Evolutionary conservation across 1,140 invertebrate genomes (phyloP).

Genomic region (Mercenaria mercenaria): DNA sequence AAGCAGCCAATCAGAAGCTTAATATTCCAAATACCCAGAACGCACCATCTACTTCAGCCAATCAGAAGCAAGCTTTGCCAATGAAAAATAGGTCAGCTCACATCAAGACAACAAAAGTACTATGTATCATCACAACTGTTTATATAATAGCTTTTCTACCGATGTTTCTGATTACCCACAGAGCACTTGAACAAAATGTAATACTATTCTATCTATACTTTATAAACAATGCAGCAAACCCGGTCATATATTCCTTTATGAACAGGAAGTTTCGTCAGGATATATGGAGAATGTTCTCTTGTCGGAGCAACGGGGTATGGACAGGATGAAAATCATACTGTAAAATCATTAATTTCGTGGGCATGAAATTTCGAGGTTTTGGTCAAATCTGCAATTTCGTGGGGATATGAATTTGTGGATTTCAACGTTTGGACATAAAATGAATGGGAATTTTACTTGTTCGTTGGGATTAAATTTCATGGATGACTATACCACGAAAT

Average conservation of each 20-base stretch:
- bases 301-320: slow-evolving; percentile 36
- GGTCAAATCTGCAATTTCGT: too few relatives aligned
- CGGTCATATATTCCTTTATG: slow-evolving; percentile 84
- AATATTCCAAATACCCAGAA: background rate
- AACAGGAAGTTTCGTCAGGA: slow-evolving; percentile 81
- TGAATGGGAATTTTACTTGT: too few relatives aligned
- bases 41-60: background rate
- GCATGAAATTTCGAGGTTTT: too few relatives aligned
- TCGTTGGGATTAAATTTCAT: too few relatives aligned
- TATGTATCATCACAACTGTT: slow-evolving; percentile 77
- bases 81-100: slow-evolving; percentile 69
- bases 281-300: slow-evolving; percentile 69
- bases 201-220: slow-evolving; percentile 83
- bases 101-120: slow-evolving; percentile 79
- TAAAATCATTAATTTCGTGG: too few relatives aligned
- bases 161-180: slow-evolving; percentile 75
- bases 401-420: too few relatives aligned
- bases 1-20: slow-evolving; percentile 4
- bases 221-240: slow-evolving; percentile 84
- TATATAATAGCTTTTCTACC: slow-evolving; percentile 80
- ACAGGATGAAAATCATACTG: background rate
- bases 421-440: too few relatives aligned
- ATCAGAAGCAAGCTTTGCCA: slow-evolving; percentile 11
- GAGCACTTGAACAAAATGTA: slow-evolving; percentile 62
- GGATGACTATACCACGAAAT: too few relatives aligned